Conservation (phyloP, 2,888 invertebrate genomes). For the Tricholauxania praeusta region DNA sequence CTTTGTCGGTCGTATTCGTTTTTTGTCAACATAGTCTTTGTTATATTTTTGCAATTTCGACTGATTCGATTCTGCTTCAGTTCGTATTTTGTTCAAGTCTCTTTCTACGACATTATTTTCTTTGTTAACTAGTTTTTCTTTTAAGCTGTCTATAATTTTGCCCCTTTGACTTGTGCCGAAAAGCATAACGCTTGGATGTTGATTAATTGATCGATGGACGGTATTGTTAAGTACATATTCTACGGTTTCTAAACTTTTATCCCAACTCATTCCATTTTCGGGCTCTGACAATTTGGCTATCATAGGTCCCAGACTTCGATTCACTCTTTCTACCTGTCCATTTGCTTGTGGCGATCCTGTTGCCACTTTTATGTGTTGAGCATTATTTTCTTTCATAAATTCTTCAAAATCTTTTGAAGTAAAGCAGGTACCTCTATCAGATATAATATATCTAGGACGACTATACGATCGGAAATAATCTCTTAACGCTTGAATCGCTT, state of each 20-base stretch:
- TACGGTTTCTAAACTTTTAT: no score
- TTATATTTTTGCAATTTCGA: slow-evolving; percentile 32
- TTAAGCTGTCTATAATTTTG: slow-evolving; percentile 35
- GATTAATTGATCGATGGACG: slow-evolving; percentile 26
- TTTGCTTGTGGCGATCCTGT: slow-evolving; percentile 48
- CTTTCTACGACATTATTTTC: no score
- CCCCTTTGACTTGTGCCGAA: slow-evolving; percentile 43
- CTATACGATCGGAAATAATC: slow-evolving; percentile 47
- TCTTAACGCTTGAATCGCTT: slow-evolving; percentile 42
- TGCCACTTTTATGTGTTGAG: slow-evolving; percentile 43
- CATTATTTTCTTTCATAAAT: slow-evolving; percentile 39
- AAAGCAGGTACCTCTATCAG: slow-evolving; percentile 48
- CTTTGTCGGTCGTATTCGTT: slow-evolving; percentile 16
- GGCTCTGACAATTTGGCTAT: slow-evolving; percentile 40
- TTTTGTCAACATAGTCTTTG: slow-evolving; percentile 31
- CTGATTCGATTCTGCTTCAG: slow-evolving; percentile 23
- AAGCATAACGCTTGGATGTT: slow-evolving; percentile 43
- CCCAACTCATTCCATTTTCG: no score
- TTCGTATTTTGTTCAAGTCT: slow-evolving; percentile 8
- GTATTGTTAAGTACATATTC: no score
- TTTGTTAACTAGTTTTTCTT: no score
- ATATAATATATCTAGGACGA: slow-evolving; percentile 41
- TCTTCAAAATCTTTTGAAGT: slow-evolving; percentile 45
- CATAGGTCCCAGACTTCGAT: slow-evolving; percentile 46
- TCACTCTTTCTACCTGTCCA: slow-evolving; percentile 49